Base-by-base conservation (phyloP, 1,140 invertebrate genomes). In the Listronotus bonariensis region DNA sequence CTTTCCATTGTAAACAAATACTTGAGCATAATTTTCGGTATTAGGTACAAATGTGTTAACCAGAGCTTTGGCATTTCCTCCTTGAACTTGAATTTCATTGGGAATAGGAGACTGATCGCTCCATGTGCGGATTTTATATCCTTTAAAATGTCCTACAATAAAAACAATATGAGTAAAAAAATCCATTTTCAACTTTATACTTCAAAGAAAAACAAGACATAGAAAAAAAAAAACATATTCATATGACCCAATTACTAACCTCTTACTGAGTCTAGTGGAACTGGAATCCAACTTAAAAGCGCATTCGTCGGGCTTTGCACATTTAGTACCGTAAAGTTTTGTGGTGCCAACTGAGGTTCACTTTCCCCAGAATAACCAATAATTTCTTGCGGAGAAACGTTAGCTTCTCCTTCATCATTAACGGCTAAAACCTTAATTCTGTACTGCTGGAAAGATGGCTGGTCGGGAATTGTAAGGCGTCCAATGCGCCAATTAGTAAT, bases 91-190 rank as follows among this genome's bases (percentile, higher is more conserved):
- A 46, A 93, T 90, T 79, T 96, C 92, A 53, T 91, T 84, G 46
- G 88, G 80, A 20, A 71, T 70, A 9, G 62, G 63, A 14, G 72
- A 72, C 41, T 82, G 82, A n/a, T 93, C 91, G 5, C 89, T 93
- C 95, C 95, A 97, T 1, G 92, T 96, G 80, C 95, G 91, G 55
- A 98, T 93, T 80, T 96, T 96, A 78, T 98, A 98, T 10, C 96
- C 96, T 72, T 89, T 91, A 77, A 98, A 95, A 78, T 97, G 91
- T n/a, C 63, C 63, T 65, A 31, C 20, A 52, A 49, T 36, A 9
- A 36, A 53, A 9, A 17, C 42, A 17, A 38, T 15, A 11, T 18
- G 7, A 3, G 15, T 49, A 49, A 8, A 10, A 46, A 15, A 46
- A 46, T 17, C 3, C 9, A 17, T 10, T 46, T 9, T 18, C 10